Evolutionary conservation across 2,113 vertebrate species (phyloP).

Genomic region (Corythoichthys haematopterus): DNA sequence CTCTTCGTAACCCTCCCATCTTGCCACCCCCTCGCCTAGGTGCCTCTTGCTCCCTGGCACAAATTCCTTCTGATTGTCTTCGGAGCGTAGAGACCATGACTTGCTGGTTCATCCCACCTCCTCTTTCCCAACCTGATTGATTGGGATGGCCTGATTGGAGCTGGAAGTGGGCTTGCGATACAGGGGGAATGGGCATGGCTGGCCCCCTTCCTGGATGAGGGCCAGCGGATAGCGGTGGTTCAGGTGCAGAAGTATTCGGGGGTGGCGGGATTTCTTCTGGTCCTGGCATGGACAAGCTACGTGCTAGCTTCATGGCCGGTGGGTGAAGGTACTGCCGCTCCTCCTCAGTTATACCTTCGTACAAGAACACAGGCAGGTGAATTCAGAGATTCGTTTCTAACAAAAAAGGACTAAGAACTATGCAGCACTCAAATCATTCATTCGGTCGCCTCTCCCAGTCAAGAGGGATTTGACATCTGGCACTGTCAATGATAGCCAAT

Average conservation of each 20-base stretch:
- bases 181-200: slow-evolving; percentile 62
- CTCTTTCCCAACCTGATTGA: slow-evolving; percentile 61
- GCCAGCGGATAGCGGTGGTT: slow-evolving; percentile 81
- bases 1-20: slow-evolving; percentile 70
- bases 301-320: slow-evolving; percentile 85
- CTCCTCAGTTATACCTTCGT: slow-evolving; percentile 81
- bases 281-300: slow-evolving; percentile 86
- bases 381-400: not conserved
- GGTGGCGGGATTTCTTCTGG: slow-evolving; percentile 89
- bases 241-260: slow-evolving; percentile 84
- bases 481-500: too few relatives aligned
- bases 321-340: slow-evolving; percentile 84
- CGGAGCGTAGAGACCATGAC: slow-evolving; percentile 62
- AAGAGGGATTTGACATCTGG: too few relatives aligned
- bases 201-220: slow-evolving; percentile 66
- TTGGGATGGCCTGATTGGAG: slow-evolving; percentile 50
- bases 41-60: slow-evolving; percentile 58
- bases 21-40: slow-evolving; percentile 69
- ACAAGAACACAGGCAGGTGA: slow-evolving; percentile 17
- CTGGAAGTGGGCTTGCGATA: slow-evolving; percentile 64
- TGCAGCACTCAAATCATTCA: not conserved
- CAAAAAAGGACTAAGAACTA: not conserved
- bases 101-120: slow-evolving; percentile 53
- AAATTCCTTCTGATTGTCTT: slow-evolving; percentile 58
- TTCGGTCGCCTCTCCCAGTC: too few relatives aligned